These are phyloP conservation scores for Galeopsomyia nigrocyanea DNA, from an alignment of 2,888 invertebrate genomes.

Conservation along the genomic window DNA sequence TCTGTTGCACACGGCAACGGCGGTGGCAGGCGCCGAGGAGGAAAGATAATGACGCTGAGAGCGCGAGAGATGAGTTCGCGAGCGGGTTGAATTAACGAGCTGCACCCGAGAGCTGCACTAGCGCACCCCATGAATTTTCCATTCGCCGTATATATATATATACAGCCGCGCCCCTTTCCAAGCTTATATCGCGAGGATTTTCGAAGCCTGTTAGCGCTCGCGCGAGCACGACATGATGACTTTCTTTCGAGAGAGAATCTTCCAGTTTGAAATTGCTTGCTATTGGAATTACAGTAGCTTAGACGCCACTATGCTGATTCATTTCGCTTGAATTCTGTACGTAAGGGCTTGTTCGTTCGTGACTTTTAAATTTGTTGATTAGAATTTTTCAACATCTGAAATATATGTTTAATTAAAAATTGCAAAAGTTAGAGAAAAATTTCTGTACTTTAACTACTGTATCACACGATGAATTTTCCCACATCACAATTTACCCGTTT, in stretches of 20 bases:
- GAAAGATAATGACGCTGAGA: conserved; percentile 29
- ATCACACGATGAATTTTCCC: too few species aligned
- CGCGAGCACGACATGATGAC: neutral
- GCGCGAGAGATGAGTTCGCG: conserved; percentile 27
- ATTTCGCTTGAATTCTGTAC: too few species aligned
- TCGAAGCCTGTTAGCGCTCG: neutral
- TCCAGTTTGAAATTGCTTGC: neutral
- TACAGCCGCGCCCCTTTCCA: too few species aligned
- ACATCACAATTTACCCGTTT: too few species aligned
- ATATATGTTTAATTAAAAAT: too few species aligned
- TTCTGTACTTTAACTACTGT: too few species aligned
- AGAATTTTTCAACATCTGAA: too few species aligned
- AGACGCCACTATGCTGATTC: too few species aligned
- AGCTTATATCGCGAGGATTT: conserved; percentile 3
- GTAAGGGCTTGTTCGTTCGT: too few species aligned
- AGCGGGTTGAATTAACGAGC: conserved; percentile 37
- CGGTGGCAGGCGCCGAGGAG: neutral
- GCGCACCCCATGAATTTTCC: conserved; percentile 31
- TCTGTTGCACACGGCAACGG: conserved; percentile 22
- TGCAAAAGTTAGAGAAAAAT: too few species aligned
- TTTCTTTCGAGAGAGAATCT: conserved; percentile 17
- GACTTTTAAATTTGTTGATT: too few species aligned
- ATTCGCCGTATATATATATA: conserved; percentile 11
- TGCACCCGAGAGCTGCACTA: conserved; percentile 5
- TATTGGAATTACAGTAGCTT: too few species aligned